These are phyloP conservation scores for Accipiter virgatus DNA, from an alignment of 2,113 vertebrate species.

Conservation along the genomic window DNA sequence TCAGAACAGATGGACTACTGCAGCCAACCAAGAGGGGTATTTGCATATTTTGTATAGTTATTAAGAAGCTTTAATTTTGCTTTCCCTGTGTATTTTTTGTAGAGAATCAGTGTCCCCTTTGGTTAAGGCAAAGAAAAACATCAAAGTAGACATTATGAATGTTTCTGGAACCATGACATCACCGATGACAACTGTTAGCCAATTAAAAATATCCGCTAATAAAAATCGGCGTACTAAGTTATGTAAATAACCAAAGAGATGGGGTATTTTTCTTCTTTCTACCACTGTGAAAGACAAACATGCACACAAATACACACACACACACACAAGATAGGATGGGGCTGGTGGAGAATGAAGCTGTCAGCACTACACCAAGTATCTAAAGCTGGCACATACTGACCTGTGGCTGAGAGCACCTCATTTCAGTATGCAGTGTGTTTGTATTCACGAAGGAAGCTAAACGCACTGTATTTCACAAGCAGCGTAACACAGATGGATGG, in stretches of 20 bases:
- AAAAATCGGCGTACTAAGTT: not conserved
- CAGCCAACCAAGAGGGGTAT: not conserved
- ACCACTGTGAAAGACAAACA: not conserved
- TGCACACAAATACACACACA: not conserved
- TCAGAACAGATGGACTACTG: constrained; percentile 35
- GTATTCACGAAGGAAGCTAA: not conserved
- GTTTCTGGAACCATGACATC: not conserved
- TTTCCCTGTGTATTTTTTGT: not conserved
- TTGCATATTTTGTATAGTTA: constrained; percentile 5
- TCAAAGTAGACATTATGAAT: not conserved
- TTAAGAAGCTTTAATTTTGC: not conserved
- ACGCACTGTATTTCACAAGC: not conserved
- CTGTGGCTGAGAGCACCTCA: not conserved
- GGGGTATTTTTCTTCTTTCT: not conserved
- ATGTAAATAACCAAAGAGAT: not conserved
- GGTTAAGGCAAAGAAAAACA: not conserved
- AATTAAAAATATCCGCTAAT: not conserved
- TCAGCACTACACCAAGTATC: not conserved
- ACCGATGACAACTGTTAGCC: not conserved
- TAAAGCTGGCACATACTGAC: not conserved
- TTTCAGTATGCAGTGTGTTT: not conserved
- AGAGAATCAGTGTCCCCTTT: not conserved
- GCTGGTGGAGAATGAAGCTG: not conserved
- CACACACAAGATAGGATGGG: not conserved
- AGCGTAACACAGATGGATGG: not conserved